phyloP scores from a whole-genome alignment of 2,888 invertebrate species.

The Tineola bisselliella region DNA sequence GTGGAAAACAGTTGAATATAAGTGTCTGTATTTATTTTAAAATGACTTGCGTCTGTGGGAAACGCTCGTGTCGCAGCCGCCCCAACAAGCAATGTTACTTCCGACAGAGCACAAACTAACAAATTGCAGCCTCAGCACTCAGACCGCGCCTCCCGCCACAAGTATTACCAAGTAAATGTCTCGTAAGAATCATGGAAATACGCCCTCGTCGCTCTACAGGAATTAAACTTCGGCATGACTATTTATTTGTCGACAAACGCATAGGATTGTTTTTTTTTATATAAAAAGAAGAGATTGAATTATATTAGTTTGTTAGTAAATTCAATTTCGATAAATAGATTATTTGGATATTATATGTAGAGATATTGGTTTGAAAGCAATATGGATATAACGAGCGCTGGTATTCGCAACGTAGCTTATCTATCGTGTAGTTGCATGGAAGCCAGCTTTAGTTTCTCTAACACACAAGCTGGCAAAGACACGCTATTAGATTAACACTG shows the following conservation, averaged over 20 bases:
- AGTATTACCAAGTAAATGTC: conserved; percentile 25
- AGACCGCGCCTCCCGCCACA: background rate
- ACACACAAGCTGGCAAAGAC: conserved; percentile 2
- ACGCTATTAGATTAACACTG: conserved; percentile 2
- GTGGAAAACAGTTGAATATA: background rate
- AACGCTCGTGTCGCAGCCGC: background rate
- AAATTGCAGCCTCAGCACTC: conserved; percentile 30
- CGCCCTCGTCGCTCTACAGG: background rate
- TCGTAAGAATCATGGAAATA: conserved; percentile 26
- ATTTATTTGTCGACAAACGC: background rate
- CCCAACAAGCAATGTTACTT: conserved; percentile 5
- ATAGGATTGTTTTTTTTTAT: too few relatives aligned
- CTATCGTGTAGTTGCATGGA: background rate
- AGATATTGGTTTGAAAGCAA: background rate
- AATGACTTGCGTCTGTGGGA: conserved; percentile 19
- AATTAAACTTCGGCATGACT: conserved; percentile 24
- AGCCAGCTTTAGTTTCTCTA: background rate
- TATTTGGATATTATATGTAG: background rate
- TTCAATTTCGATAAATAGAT: background rate
- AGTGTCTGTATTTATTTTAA: conserved; percentile 19
- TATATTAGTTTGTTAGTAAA: too few relatives aligned
- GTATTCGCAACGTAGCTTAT: background rate
- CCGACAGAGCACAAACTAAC: conserved; percentile 26
- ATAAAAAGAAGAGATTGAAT: too few relatives aligned
- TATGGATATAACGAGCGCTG: background rate